Evolutionary conservation across 2,113 vertebrate species (phyloP).

Genomic region (Equus przewalskii): DNA sequence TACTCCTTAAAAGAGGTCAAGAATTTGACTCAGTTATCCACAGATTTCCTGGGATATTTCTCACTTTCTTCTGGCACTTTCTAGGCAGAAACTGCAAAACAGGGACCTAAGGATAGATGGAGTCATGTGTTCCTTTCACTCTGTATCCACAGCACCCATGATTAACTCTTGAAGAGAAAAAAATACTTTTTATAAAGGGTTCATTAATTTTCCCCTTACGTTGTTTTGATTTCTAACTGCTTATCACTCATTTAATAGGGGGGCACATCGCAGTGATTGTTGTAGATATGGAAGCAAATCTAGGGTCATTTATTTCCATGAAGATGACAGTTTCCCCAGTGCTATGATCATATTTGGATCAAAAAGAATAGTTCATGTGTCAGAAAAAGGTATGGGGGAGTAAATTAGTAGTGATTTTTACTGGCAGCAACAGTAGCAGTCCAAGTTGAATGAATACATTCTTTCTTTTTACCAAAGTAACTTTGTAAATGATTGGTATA

Average conservation of each 20-base stretch:
- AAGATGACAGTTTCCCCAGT: neutral
- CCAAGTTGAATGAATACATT: slow-evolving; percentile 2
- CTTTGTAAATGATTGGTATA: slow-evolving; percentile 64
- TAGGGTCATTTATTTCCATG: neutral
- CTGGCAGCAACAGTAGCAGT: neutral
- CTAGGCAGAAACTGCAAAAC: neutral
- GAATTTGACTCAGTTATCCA: neutral
- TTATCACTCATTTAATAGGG: neutral
- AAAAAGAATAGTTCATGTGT: neutral
- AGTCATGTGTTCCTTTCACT: neutral
- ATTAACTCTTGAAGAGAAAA: neutral
- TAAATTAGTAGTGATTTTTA: slow-evolving; percentile 63
- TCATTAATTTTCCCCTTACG: neutral
- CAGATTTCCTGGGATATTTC: neutral
- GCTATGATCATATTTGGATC: neutral
- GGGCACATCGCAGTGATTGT: neutral
- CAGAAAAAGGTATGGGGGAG: slow-evolving; percentile 54
- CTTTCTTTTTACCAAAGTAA: slow-evolving; percentile 45
- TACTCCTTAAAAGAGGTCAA: slow-evolving; percentile 12
- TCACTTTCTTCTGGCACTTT: neutral
- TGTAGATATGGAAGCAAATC: neutral
- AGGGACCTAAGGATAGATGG: neutral
- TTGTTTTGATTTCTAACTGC: slow-evolving; percentile 12
- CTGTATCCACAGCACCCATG: too few relatives aligned
- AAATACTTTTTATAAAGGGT: neutral